phyloP scores from a whole-genome alignment of 2,888 invertebrate genomes.

The Tenthredo mesomela region DNA sequence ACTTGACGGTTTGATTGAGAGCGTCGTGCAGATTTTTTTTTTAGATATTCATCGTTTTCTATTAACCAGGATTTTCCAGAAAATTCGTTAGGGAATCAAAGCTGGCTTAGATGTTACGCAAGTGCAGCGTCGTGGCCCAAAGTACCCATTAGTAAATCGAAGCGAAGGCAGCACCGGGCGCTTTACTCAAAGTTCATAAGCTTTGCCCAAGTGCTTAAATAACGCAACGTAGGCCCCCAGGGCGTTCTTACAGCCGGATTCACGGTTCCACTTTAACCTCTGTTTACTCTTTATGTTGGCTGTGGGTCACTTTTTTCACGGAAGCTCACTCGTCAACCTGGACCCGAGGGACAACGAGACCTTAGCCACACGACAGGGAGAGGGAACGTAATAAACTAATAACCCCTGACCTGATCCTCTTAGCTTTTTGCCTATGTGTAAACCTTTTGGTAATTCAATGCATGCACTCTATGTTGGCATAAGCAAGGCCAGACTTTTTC shows the following conservation, averaged over 20 bases:
- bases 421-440: background rate
- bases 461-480: background rate
- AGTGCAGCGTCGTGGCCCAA: constrained; percentile 24
- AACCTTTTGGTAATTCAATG: background rate
- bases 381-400: constrained; percentile 12
- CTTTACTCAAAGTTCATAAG: constrained; percentile 40
- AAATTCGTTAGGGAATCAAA: background rate
- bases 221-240: constrained; percentile 30
- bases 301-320: constrained; percentile 17
- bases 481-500: background rate
- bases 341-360: background rate
- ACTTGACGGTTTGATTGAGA: no score
- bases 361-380: background rate
- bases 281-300: constrained; percentile 24
- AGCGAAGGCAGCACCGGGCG: background rate
- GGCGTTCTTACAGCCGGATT: constrained; percentile 31
- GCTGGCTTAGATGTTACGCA: constrained; percentile 30
- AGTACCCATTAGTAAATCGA: constrained; percentile 43
- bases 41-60: background rate
- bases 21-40: background rate
- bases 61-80: background rate
- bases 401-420: constrained; percentile 18
- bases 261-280: constrained; percentile 17
- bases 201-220: constrained; percentile 41
- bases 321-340: constrained; percentile 6